Evolutionary conservation across 2,797 vertebrate species (phyloP).

Genomic region (Molossus molossus): DNA sequence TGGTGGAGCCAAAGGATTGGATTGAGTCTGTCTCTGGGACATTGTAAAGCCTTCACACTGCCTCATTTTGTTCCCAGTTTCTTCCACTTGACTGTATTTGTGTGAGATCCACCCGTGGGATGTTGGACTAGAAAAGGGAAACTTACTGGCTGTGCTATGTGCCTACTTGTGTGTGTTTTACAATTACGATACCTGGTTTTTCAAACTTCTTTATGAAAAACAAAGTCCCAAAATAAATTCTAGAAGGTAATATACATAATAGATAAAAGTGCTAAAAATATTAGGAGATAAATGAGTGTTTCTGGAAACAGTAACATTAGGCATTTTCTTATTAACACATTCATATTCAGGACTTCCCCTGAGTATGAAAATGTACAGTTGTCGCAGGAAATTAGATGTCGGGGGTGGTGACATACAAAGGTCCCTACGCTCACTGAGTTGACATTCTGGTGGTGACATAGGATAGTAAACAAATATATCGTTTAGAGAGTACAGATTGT

Average conservation of each 20-base stretch:
- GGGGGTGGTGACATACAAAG: not conserved
- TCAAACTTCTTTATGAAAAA: not conserved
- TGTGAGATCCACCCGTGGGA: not conserved
- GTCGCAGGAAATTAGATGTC: not conserved
- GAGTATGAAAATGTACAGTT: not conserved
- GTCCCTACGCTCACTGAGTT: not conserved
- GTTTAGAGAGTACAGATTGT: not conserved
- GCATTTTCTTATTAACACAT: not conserved
- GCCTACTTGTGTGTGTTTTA: not conserved
- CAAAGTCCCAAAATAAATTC: constrained; percentile 41
- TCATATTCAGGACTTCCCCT: not conserved
- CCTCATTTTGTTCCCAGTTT: constrained; percentile 1
- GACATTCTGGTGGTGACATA: not conserved
- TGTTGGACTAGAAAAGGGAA: constrained; percentile 12
- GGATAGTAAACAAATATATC: not conserved
- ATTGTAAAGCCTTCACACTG: not conserved
- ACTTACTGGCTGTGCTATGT: not conserved
- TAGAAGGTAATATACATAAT: not conserved
- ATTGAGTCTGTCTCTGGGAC: not conserved
- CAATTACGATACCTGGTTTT: constrained; percentile 7
- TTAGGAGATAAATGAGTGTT: constrained; percentile 35
- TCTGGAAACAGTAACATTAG: constrained; percentile 29
- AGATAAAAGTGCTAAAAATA: constrained; percentile 47
- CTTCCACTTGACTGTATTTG: constrained; percentile 33
- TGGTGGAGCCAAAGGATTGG: not conserved